Evolutionary conservation across 2,113 vertebrate species (phyloP).

Genomic region (Laticauda laticaudata): DNA sequence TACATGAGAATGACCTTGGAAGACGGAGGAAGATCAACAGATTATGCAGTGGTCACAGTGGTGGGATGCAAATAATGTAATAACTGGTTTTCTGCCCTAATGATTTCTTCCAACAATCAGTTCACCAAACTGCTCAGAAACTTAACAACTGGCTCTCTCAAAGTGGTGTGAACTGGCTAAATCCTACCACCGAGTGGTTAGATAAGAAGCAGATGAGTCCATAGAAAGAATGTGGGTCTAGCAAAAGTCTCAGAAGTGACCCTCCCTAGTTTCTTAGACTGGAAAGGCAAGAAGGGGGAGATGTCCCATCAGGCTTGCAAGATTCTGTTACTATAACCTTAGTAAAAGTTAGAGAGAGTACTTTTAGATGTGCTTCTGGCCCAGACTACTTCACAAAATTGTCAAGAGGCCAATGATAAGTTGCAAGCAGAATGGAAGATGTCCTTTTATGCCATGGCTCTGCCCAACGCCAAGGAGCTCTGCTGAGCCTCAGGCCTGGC

Average conservation of each 20-base stretch:
- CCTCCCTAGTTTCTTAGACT: neutral
- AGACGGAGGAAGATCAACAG: neutral
- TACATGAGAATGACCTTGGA: neutral
- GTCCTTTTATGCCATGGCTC: neutral
- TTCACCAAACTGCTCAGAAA: no score
- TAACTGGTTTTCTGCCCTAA: no score
- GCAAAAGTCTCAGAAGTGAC: neutral
- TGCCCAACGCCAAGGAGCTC: neutral
- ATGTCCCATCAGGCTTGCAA: neutral
- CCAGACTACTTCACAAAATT: neutral
- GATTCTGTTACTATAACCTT: neutral
- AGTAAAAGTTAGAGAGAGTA: neutral
- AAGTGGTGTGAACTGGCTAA: no score
- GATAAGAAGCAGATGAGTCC: neutral
- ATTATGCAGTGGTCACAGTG: neutral
- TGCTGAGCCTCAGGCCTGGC: neutral
- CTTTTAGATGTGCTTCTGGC: neutral
- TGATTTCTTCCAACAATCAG: no score
- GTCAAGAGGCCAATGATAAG: neutral
- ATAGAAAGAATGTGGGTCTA: neutral
- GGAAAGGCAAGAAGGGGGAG: neutral
- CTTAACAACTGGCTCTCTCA: no score
- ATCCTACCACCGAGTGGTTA: neutral
- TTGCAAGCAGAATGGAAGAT: neutral
- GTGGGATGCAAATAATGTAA: no score